These are phyloP conservation scores for Pelusios castaneus DNA, from an alignment of 2,113 vertebrate genomes.

Conservation along the genomic window DNA sequence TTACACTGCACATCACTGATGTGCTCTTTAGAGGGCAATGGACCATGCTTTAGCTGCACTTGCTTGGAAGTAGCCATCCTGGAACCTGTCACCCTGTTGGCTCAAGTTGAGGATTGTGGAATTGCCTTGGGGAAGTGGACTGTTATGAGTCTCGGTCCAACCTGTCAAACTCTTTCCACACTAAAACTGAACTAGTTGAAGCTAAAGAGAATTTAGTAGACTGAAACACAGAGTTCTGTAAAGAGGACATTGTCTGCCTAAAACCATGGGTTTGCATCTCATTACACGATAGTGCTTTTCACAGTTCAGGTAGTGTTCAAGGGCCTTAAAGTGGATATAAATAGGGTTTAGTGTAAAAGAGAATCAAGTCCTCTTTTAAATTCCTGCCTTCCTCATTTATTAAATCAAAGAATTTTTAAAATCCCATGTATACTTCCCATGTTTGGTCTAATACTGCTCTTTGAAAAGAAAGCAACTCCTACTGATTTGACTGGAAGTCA, in stretches of 20 bases:
- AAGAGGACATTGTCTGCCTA: not conserved
- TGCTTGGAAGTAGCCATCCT: not conserved
- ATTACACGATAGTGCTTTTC: not conserved
- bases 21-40: not conserved
- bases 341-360: not conserved
- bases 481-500: not conserved
- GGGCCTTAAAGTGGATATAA: not conserved
- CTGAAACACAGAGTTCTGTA: not conserved
- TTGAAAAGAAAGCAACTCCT: not conserved
- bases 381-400: not conserved
- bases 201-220: not conserved
- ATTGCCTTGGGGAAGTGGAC: not conserved
- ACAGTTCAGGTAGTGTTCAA: not conserved
- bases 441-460: not conserved
- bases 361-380: not conserved
- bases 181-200: constrained; percentile 10
- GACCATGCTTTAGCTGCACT: not conserved
- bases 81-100: constrained; percentile 3
- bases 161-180: constrained; percentile 3
- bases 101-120: not conserved
- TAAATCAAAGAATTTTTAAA: not conserved
- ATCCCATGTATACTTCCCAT: not conserved
- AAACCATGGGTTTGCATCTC: fast-evolving
- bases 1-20: not conserved
- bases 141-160: constrained; percentile 26